These are phyloP conservation scores for Melipona quadrifasciata DNA, from an alignment of 1,140 invertebrate species.

Conservation along the genomic window DNA sequence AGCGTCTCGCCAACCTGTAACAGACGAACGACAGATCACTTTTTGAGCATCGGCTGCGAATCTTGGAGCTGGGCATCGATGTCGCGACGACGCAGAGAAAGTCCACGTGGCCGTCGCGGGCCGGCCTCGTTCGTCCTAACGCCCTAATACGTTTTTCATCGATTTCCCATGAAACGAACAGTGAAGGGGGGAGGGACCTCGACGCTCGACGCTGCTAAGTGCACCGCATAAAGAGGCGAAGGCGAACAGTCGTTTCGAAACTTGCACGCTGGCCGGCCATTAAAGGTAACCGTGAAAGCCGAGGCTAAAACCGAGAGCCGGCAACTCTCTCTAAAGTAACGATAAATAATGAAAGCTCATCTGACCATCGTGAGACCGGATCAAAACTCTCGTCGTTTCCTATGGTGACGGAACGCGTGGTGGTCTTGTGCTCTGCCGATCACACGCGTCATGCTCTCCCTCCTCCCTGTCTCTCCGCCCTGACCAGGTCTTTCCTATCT, in stretches of 20 bases:
- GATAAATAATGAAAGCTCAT: slow-evolving; percentile 68
- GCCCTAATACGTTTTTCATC: slow-evolving; percentile 74
- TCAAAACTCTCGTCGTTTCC: slow-evolving; percentile 60
- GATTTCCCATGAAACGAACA: slow-evolving; percentile 72
- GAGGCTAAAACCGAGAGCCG: slow-evolving; percentile 52
- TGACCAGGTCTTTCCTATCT: too few relatives aligned
- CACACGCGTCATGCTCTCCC: background rate
- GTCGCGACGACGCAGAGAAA: too few relatives aligned
- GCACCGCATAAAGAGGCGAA: slow-evolving; percentile 71
- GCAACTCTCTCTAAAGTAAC: slow-evolving; percentile 52
- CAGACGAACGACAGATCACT: slow-evolving; percentile 68
- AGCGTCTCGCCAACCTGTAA: slow-evolving; percentile 92
- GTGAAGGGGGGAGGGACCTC: too few relatives aligned
- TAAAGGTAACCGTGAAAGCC: slow-evolving; percentile 73
- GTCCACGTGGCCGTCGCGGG: background rate
- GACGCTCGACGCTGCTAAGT: slow-evolving; percentile 70
- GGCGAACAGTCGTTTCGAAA: slow-evolving; percentile 74
- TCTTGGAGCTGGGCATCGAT: background rate
- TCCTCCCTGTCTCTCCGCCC: background rate
- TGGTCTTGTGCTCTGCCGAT: background rate
- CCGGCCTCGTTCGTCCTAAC: slow-evolving; percentile 30
- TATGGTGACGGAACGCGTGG: background rate
- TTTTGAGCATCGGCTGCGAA: slow-evolving; percentile 22
- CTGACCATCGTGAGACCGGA: slow-evolving; percentile 34
- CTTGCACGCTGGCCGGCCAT: slow-evolving; percentile 71